phyloP scores from a whole-genome alignment of 2,888 invertebrate genomes.

The Clanis bilineata region DNA sequence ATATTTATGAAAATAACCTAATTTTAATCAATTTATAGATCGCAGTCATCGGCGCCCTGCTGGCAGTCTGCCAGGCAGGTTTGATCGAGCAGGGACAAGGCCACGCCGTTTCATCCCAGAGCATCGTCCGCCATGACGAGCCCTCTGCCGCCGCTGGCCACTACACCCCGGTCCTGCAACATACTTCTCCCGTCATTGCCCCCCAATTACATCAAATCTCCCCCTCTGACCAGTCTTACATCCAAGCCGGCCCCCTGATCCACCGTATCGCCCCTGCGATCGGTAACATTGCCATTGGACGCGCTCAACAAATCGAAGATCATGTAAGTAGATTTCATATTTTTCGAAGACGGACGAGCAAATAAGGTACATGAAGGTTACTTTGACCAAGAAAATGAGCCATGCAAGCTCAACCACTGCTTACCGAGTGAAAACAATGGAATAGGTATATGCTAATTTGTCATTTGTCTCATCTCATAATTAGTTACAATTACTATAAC shows the following conservation, averaged over 20 bases:
- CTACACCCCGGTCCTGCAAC: slow-evolving; percentile 36
- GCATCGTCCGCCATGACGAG: slow-evolving; percentile 68
- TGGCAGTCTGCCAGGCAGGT: slow-evolving; percentile 74
- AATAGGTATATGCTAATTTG: too few relatives aligned
- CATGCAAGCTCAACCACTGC: too few relatives aligned
- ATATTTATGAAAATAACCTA: background rate
- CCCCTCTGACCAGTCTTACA: slow-evolving; percentile 46
- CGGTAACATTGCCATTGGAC: slow-evolving; percentile 45
- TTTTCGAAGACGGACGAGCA: background rate
- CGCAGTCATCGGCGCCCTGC: slow-evolving; percentile 59
- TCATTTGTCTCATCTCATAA: too few relatives aligned
- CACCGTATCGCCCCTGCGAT: slow-evolving; percentile 47
- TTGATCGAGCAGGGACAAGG: slow-evolving; percentile 59
- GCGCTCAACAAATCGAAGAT: slow-evolving; percentile 50
- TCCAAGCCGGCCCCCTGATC: slow-evolving; percentile 38
- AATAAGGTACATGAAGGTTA: too few relatives aligned
- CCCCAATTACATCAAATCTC: slow-evolving; percentile 41
- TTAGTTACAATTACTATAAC: too few relatives aligned
- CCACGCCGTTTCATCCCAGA: slow-evolving; percentile 70
- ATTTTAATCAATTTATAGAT: slow-evolving; percentile 55
- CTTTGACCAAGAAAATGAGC: too few relatives aligned
- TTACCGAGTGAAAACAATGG: too few relatives aligned
- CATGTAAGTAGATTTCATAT: slow-evolving; percentile 48
- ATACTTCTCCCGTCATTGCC: slow-evolving; percentile 36
- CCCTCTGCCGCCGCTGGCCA: slow-evolving; percentile 50